Base-by-base conservation (phyloP, 92 coral and sea anemone species). In the Paragorgia papillata region DNA sequence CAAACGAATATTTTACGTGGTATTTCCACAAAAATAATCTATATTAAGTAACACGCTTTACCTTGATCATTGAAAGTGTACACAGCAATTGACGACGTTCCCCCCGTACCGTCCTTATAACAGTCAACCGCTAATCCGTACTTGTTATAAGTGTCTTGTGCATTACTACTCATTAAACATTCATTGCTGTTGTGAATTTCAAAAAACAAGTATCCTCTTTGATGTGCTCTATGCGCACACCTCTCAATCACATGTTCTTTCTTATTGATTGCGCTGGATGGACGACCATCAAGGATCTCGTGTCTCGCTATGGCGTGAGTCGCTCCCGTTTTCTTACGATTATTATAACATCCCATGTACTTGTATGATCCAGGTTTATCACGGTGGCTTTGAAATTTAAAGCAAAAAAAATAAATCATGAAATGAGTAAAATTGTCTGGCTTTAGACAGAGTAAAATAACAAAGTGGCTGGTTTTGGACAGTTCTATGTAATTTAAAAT, bases 1-100 rank as follows among this genome's bases (percentile, higher is more conserved):
- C n/a, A n/a, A n/a, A n/a, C n/a, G n/a, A n/a, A n/a, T n/a, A n/a
- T n/a, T n/a, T n/a, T n/a, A n/a, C n/a, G n/a, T n/a, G n/a, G n/a
- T n/a, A n/a, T n/a, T n/a, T n/a, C n/a, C n/a, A n/a, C n/a, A n/a
- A n/a, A n/a, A n/a, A n/a, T n/a, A n/a, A n/a, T n/a, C n/a, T n/a
- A n/a, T n/a, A n/a, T n/a, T n/a, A n/a, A n/a, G n/a, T n/a, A n/a
- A n/a, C n/a, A n/a, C n/a, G n/a, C n/a, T 7, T 62, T 62, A 62
- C 68, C 68, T 62, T 25, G 19, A n/a, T 62, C 68, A 24, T 14
- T 62, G 13, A 62, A 62, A 28, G 68, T 62, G 22, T 62, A 62
- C 44, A 62, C 48, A 13, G 68, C 68, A 6, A 27, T 62, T 9
- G 68, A 62, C 39, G 34, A 37, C 1, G 7, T 15, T n/a, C 71